Base-by-base conservation (phyloP, 2,113 vertebrate genomes). In the Saccopteryx bilineata region DNA sequence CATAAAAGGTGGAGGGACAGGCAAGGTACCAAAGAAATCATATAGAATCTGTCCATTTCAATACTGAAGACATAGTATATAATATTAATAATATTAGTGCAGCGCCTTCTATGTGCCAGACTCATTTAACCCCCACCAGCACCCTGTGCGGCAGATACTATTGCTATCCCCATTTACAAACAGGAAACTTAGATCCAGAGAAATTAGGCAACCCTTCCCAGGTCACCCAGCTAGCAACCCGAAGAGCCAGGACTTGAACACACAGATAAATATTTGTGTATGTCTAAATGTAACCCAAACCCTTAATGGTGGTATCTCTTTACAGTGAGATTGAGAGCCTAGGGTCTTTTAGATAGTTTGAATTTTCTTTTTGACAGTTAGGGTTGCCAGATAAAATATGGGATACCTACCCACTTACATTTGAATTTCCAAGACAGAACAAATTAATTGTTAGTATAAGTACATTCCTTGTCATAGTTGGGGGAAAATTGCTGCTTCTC, bases 371-470 rank as follows among this genome's bases (percentile, higher is more conserved):
- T 88, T 58, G 79, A 74, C 11, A 46, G 18, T 81, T 39, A 79
- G 21, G 9, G 5, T 87, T 87, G 9, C 24, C 65, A 94, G 21
- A 93, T 83, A 80, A 96, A 90, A 89, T 75, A n/a, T 15, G 91
- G 4, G 23, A 84, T n/a, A n/a, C n/a, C n/a, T 6, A 68, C 6
- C 39, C 12, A 79, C 60, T 87, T 87, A 92, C 31, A 50, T 85
- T 58, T 84, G 48, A 93, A 76, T 79, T 83, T 84, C 66, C 80
- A 72, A 72, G 26, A 69, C 54, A 94, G 66, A 93, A 81, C 19
- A 88, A 54, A 91, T 72, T 13, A 24, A 66, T 75, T 84, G 87
- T 86, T 91, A 85, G 78, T 48, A 4, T 85, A 80, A 89, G 12
- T 71, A 83, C 9, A 48, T 60, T 58, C 17, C 2, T 39, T n/a